Percentiles rank a stretch among this genome's conserved stretches.
phyloP scores from a whole-genome alignment of 2,113 vertebrate genomes.

The Bubalus kerabau region DNA sequence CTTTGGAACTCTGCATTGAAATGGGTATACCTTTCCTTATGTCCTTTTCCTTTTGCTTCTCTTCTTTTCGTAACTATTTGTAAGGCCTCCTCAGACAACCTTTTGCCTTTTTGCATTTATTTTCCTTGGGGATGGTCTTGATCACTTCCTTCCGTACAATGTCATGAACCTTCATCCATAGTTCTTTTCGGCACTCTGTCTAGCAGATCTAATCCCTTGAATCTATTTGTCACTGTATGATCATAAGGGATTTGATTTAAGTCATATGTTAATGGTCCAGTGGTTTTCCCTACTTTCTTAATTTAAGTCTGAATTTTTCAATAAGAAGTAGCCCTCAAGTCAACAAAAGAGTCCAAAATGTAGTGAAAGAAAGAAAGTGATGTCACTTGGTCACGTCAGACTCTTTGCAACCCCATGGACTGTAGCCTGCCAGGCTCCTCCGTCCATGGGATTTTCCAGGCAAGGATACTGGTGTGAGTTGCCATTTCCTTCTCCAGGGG shows the following conservation, averaged over 20 bases:
- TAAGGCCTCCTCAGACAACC: background rate
- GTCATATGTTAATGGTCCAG: background rate
- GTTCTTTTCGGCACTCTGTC: background rate
- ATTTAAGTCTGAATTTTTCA: background rate
- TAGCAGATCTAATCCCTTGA: background rate
- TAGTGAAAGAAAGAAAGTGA: background rate
- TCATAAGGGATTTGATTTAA: background rate
- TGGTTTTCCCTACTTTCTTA: background rate
- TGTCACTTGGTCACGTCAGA: rapidly evolving
- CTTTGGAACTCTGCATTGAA: background rate
- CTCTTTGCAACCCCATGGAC: background rate
- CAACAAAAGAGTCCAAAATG: background rate
- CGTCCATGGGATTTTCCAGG: background rate
- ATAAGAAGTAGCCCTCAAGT: background rate
- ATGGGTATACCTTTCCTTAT: background rate
- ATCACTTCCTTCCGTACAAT: background rate
- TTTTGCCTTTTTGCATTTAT: background rate
- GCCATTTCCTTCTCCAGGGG: background rate
- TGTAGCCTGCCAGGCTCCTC: background rate
- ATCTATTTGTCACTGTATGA: background rate
- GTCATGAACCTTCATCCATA: background rate
- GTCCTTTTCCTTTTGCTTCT: background rate
- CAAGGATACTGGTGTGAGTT: background rate
- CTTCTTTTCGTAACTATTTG: background rate
- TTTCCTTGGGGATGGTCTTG: background rate